phyloP scores from a whole-genome alignment of 2,113 vertebrate species.

The Crotalus viridis region DNA sequence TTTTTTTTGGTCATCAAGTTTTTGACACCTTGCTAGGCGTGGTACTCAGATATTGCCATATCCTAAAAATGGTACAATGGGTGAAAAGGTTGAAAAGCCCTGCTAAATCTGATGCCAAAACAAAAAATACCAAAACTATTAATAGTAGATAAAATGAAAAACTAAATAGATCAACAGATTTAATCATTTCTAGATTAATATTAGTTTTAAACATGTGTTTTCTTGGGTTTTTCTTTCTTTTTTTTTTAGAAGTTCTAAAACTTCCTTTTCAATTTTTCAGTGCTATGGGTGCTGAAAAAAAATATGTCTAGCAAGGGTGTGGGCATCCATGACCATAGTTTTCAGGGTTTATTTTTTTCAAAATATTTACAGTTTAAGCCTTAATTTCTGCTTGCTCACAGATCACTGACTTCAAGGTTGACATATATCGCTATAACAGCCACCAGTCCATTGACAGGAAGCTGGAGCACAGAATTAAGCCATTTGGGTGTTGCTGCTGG shows the following conservation, averaged over 20 bases:
- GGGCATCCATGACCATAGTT: not conserved
- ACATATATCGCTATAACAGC: constrained; percentile 40
- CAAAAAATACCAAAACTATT: not conserved
- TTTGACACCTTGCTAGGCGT: too few relatives aligned
- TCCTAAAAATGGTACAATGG: too few relatives aligned
- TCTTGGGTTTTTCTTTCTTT: not conserved
- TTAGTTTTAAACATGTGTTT: not conserved
- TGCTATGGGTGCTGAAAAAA: not conserved
- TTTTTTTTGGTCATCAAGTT: too few relatives aligned
- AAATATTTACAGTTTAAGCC: constrained; percentile 41
- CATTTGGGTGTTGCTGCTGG: constrained; percentile 29
- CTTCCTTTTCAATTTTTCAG: not conserved
- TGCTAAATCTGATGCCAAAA: not conserved
- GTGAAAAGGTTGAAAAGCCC: too few relatives aligned
- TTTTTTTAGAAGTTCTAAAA: not conserved
- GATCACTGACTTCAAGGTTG: constrained; percentile 37
- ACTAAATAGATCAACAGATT: not conserved
- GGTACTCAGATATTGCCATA: too few relatives aligned
- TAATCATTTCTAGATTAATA: not conserved
- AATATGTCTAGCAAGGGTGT: not conserved
- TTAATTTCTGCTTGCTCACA: constrained; percentile 37
- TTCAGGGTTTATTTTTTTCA: constrained; percentile 25
- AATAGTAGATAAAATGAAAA: not conserved
- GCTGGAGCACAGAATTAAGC: constrained; percentile 38
- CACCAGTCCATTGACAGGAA: constrained; percentile 7